A percentile compares a stretch with the other conserved stretches of the same genome.
These are phyloP conservation scores for Anoura caudifer DNA, from an alignment of 2,113 vertebrate genomes.

Conservation along the genomic window DNA sequence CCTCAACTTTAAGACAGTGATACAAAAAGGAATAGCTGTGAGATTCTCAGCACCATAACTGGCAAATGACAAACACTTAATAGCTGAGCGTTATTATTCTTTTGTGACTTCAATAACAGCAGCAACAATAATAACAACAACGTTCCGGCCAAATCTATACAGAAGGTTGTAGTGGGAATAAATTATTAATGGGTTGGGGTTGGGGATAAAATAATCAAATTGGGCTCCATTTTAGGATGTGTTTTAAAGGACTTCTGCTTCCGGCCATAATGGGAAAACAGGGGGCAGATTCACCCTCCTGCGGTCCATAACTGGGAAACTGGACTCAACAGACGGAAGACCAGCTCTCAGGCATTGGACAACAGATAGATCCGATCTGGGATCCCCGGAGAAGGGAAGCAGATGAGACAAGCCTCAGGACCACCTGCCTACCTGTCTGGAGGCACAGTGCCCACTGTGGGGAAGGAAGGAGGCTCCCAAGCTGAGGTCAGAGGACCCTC, in stretches of 20 bases:
- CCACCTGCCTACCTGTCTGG: neutral
- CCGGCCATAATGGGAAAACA: neutral
- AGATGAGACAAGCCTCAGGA: accelerated
- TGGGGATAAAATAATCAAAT: neutral
- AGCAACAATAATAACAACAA: neutral
- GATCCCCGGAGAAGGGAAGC: neutral
- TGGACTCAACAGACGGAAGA: neutral
- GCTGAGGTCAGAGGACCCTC: neutral
- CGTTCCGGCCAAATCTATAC: neutral
- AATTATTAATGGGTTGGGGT: neutral
- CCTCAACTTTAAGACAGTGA: neutral
- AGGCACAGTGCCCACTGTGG: accelerated
- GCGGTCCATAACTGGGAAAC: neutral
- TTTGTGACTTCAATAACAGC: neutral
- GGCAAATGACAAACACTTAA: neutral
- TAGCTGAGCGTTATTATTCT: neutral
- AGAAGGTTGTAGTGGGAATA: neutral
- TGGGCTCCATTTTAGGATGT: neutral
- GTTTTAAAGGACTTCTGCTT: neutral
- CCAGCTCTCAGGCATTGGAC: neutral
- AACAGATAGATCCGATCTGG: neutral
- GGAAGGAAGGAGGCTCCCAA: neutral
- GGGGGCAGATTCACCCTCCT: neutral
- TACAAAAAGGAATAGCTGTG: neutral
- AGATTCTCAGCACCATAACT: neutral